Conservation (phyloP, 2,113 vertebrate species). For the Cryptotis parvus region DNA sequence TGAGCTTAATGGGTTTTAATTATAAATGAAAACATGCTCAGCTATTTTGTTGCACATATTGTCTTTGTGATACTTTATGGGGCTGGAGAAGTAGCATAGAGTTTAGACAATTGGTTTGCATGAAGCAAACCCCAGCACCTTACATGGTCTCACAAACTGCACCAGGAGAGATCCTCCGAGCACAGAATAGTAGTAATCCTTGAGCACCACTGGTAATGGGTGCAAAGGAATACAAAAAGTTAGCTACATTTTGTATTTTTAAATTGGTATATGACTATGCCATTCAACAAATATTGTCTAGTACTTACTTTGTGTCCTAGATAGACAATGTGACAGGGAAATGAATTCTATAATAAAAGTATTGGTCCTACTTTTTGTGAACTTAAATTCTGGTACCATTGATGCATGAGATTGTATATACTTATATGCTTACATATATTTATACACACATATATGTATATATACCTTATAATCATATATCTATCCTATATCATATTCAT, state of each 20-base stretch:
- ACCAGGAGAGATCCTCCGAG: too few relatives aligned
- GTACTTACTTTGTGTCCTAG: background rate
- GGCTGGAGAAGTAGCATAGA: too few relatives aligned
- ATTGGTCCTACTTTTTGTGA: background rate
- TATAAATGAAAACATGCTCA: constrained; percentile 63
- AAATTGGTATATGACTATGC: constrained; percentile 40
- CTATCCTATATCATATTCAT: too few relatives aligned
- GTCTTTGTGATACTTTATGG: background rate
- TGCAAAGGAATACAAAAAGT: background rate
- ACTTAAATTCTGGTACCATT: background rate
- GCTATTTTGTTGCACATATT: constrained; percentile 48
- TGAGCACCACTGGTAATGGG: too few relatives aligned
- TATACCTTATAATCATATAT: too few relatives aligned
- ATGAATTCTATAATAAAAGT: constrained; percentile 10
- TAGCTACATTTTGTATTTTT: constrained; percentile 33
- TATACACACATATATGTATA: background rate
- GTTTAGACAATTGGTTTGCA: too few relatives aligned
- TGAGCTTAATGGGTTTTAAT: constrained; percentile 63
- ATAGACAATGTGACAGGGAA: background rate
- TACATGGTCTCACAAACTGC: too few relatives aligned
- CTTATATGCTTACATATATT: too few relatives aligned
- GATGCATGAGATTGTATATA: background rate
- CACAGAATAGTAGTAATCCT: too few relatives aligned
- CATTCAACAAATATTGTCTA: constrained; percentile 18
- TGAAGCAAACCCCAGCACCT: too few relatives aligned